A percentile compares a stretch with the other conserved stretches of the same genome.
Evolutionary conservation across 2,888 invertebrate genomes (phyloP).

Genomic region (Noctua janthe): DNA sequence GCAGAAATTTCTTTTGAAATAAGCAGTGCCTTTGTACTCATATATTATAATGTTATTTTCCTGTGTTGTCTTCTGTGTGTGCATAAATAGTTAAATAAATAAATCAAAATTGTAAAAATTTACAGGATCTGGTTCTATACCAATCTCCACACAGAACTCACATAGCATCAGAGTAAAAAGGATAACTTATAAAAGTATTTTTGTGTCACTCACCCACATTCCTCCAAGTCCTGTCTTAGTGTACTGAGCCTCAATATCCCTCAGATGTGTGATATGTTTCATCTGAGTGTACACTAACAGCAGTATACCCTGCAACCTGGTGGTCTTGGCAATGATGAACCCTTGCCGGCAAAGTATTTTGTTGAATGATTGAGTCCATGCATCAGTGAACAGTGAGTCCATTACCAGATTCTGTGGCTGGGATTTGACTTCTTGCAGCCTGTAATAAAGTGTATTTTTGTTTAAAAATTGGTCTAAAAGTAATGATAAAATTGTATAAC

Average conservation of each 20-base stretch:
- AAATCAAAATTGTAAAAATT: neutral
- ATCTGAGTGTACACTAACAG: slow-evolving; percentile 94
- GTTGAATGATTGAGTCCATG: slow-evolving; percentile 95
- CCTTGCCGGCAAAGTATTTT: slow-evolving; percentile 92
- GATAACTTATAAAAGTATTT: neutral
- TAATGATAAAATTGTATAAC: neutral
- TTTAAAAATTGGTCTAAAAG: neutral
- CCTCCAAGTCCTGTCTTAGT: slow-evolving; percentile 97
- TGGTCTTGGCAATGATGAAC: slow-evolving; percentile 94
- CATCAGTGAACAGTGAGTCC: slow-evolving; percentile 95
- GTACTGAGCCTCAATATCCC: slow-evolving; percentile 96
- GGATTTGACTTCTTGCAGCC: slow-evolving; percentile 97
- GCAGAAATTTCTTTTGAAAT: too few species aligned
- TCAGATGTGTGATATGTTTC: slow-evolving; percentile 94
- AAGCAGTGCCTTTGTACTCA: too few species aligned
- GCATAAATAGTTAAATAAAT: too few species aligned
- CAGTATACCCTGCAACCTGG: slow-evolving; percentile 95
- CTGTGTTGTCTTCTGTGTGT: too few species aligned
- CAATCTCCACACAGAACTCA: neutral
- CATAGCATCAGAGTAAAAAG: neutral
- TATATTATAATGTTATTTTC: too few species aligned
- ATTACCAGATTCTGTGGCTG: slow-evolving; percentile 96
- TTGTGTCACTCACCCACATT: slow-evolving; percentile 94
- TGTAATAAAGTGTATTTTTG: slow-evolving; percentile 74
- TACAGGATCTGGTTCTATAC: neutral